phyloP scores from a whole-genome alignment of 53 echinoderm and acorn worm species.

The Echinarachnius parma region DNA sequence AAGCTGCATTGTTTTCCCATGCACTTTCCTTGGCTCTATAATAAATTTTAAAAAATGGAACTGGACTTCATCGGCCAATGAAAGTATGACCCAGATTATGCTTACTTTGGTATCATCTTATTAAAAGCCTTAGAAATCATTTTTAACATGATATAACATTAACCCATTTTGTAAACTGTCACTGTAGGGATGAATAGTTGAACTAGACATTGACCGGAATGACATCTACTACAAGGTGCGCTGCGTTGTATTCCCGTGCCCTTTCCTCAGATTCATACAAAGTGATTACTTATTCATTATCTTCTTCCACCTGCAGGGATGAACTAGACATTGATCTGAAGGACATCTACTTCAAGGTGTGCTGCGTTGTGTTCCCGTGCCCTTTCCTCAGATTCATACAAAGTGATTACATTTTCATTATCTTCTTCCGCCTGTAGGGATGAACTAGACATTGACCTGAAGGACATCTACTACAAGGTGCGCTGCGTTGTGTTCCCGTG shows the following conservation, averaged over 20 bases:
- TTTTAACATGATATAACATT: too few relatives aligned
- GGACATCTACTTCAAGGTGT: constrained; percentile 96
- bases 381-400: constrained; percentile 82
- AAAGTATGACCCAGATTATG: too few relatives aligned
- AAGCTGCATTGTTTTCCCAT: constrained; percentile 80
- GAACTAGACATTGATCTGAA: constrained; percentile 92
- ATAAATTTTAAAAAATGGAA: too few relatives aligned
- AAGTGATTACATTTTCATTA: too few relatives aligned
- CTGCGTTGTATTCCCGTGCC: constrained; percentile 83
- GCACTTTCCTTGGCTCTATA: constrained; percentile 75
- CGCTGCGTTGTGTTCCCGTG: constrained; percentile 96
- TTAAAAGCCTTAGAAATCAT: too few relatives aligned
- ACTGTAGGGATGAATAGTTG: constrained; percentile 37
- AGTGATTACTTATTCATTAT: not conserved
- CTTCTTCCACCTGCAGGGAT: constrained; percentile 53
- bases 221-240: constrained; percentile 90
- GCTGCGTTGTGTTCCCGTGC: constrained; percentile 95
- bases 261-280: constrained; percentile 67
- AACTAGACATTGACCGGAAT: constrained; percentile 75
- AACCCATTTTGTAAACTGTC: constrained; percentile 3
- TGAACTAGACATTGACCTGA: constrained; percentile 91
- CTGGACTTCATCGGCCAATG: too few relatives aligned
- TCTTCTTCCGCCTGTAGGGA: too few relatives aligned
- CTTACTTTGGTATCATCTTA: too few relatives aligned
- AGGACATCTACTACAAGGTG: constrained; percentile 96